Evolutionary conservation across 2,113 vertebrate genomes (phyloP).

Genomic region (Pao palembangensis): DNA sequence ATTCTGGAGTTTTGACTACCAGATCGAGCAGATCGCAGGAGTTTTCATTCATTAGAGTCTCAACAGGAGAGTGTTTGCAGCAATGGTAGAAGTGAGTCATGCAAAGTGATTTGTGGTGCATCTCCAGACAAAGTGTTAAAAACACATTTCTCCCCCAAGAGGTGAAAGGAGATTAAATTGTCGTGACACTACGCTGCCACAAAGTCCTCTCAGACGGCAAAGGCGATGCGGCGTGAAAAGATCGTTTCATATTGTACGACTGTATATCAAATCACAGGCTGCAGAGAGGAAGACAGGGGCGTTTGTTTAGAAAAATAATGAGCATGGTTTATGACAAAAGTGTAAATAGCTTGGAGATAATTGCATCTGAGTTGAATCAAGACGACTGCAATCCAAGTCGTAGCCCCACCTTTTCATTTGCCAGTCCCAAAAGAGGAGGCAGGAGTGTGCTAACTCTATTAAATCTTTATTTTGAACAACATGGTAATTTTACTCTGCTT

Average conservation of each 20-base stretch:
- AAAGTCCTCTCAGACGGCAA: conserved; percentile 60
- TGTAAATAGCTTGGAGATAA: conserved; percentile 71
- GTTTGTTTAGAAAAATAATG: conserved; percentile 71
- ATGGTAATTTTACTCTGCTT: conserved; percentile 5
- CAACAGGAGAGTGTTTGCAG: conserved; percentile 11
- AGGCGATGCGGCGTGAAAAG: conserved; percentile 62
- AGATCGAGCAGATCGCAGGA: conserved; percentile 37
- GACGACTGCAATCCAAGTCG: conserved; percentile 63
- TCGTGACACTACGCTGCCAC: conserved; percentile 61
- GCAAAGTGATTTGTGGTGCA: conserved; percentile 62
- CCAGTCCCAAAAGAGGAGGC: conserved; percentile 33
- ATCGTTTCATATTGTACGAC: conserved; percentile 58
- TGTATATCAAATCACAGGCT: conserved; percentile 64
- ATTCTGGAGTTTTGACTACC: conserved; percentile 29
- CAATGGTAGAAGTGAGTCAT: conserved; percentile 49
- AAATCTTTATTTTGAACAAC: conserved; percentile 52
- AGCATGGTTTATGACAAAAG: conserved; percentile 64
- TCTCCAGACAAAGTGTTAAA: conserved; percentile 59
- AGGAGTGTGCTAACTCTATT: conserved; percentile 36
- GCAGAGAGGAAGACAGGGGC: conserved; percentile 39
- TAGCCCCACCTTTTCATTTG: conserved; percentile 59
- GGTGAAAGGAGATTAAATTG: conserved; percentile 68
- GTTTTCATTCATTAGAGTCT: conserved; percentile 35
- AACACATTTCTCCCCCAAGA: conserved; percentile 58
- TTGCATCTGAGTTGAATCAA: conserved; percentile 66